These are phyloP conservation scores for Euplexia lucipara DNA, from an alignment of 2,888 invertebrate genomes.

Conservation along the genomic window DNA sequence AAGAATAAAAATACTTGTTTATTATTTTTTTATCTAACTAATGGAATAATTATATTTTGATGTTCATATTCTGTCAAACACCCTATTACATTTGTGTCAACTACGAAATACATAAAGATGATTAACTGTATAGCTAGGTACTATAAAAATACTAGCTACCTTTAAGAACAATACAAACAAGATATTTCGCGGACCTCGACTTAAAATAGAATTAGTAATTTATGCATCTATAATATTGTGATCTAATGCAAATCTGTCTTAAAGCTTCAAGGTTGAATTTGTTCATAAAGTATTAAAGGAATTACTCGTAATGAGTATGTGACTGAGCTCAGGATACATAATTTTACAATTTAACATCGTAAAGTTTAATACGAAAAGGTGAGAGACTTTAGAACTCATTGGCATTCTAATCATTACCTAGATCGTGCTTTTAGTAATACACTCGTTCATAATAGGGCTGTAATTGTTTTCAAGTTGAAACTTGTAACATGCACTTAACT, in stretches of 20 bases:
- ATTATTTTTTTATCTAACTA: no score
- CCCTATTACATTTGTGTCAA: no score
- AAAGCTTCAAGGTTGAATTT: slow-evolving; percentile 7
- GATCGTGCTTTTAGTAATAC: background rate
- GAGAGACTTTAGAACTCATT: slow-evolving; percentile 2
- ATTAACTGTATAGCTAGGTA: no score
- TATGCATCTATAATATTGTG: background rate
- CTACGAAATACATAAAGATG: no score
- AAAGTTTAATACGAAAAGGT: slow-evolving; percentile 5
- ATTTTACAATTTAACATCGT: slow-evolving; percentile 15
- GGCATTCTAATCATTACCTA: background rate
- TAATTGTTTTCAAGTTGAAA: background rate
- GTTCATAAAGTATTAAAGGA: slow-evolving; percentile 24
- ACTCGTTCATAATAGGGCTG: background rate
- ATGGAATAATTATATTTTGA: no score
- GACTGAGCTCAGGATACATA: background rate
- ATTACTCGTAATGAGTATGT: slow-evolving; percentile 12
- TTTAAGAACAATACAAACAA: no score
- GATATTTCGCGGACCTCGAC: background rate
- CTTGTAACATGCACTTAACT: background rate
- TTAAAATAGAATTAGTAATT: slow-evolving; percentile 2
- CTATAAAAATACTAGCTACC: no score
- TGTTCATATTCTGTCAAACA: no score
- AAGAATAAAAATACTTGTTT: no score
- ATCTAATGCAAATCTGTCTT: slow-evolving; percentile 34